Evolutionary conservation across 2,113 vertebrate species (phyloP).

Genomic region (Ivindomyrus marchei): DNA sequence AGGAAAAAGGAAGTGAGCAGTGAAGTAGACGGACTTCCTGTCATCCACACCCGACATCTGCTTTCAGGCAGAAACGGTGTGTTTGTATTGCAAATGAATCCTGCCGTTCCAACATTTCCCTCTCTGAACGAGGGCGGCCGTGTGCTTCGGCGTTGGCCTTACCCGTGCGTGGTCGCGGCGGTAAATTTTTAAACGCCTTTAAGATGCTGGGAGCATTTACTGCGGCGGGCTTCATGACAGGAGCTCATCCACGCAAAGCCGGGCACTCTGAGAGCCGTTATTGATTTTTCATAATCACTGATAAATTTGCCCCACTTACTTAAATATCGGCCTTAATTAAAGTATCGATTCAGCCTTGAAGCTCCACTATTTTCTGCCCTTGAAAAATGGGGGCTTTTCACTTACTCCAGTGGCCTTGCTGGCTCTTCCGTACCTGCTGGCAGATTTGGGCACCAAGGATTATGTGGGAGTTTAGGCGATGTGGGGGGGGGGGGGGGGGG

Average conservation of each 20-base stretch:
- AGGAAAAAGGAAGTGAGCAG: neutral
- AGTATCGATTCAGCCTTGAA: neutral
- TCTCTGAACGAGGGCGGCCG: neutral
- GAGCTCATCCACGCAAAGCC: neutral
- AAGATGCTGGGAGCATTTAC: neutral
- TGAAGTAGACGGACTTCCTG: neutral
- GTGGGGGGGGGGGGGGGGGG: conserved; percentile 2
- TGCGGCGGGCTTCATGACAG: neutral
- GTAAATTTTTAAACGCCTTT: neutral
- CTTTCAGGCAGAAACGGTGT: neutral
- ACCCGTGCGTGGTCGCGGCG: neutral
- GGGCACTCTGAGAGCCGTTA: neutral
- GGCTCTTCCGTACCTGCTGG: neutral
- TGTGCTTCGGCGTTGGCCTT: too few species aligned
- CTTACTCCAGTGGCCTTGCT: neutral
- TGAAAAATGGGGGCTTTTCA: neutral
- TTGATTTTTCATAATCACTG: neutral
- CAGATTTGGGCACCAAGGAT: too few species aligned
- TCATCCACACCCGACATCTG: neutral
- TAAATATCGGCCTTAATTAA: neutral
- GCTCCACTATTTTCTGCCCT: neutral
- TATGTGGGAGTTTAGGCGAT: neutral
- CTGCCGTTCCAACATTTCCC: neutral
- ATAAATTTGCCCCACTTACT: neutral
- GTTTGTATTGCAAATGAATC: neutral